Conservation (phyloP, 1,140 invertebrate species). For the Papilio glaucus region DNA sequence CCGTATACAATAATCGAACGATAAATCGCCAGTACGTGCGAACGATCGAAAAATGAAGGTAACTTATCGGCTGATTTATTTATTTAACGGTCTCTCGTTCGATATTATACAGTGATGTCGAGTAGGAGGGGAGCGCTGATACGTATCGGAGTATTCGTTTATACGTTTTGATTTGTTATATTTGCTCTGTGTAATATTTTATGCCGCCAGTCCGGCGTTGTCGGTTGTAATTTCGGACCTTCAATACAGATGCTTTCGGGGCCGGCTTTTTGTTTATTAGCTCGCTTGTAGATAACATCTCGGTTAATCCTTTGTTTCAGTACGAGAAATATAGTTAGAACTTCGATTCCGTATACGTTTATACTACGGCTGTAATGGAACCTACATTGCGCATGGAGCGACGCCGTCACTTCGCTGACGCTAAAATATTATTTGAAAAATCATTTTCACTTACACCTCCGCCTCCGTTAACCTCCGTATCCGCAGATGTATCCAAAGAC, state of each 20-base stretch:
- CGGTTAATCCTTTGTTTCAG: background rate
- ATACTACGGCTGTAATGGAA: background rate
- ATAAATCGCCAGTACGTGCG: conserved; percentile 51
- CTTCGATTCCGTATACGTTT: background rate
- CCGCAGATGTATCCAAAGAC: too few species aligned
- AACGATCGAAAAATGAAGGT: conserved; percentile 40
- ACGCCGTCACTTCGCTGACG: too few species aligned
- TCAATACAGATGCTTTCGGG: conserved; percentile 14
- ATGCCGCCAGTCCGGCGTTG: conserved; percentile 12
- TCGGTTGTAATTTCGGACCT: conserved; percentile 26
- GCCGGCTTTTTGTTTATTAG: conserved; percentile 14
- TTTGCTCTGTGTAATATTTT: conserved; percentile 36
- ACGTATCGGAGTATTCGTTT: conserved; percentile 33
- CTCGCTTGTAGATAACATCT: conserved; percentile 17
- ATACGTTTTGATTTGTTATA: conserved; percentile 36
- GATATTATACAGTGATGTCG: conserved; percentile 25
- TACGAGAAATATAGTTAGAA: background rate
- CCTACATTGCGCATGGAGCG: too few species aligned
- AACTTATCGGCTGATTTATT: conserved; percentile 43
- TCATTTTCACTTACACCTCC: too few species aligned
- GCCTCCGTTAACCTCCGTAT: too few species aligned
- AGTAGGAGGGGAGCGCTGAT: conserved; percentile 29
- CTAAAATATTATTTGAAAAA: too few species aligned
- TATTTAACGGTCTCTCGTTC: conserved; percentile 33
- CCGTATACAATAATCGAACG: conserved; percentile 44